Base-by-base conservation (phyloP, 2,113 vertebrate species). In the Rhea americana region DNA sequence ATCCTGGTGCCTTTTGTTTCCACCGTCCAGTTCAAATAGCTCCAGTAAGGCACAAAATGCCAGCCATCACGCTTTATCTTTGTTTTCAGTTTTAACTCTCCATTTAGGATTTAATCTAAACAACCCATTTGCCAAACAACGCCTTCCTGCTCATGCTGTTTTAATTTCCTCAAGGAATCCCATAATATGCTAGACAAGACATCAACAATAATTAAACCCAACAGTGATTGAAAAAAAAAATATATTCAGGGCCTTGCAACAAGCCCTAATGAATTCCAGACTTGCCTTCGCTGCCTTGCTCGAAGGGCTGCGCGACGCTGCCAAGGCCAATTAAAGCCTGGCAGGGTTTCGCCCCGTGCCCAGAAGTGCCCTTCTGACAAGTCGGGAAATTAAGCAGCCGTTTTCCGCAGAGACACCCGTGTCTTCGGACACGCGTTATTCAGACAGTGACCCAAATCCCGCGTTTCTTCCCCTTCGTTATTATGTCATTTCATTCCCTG, bases 261-360 rank as follows among this genome's bases (percentile, higher is more conserved):
- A 53, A 90, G 92, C 82, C 51, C 68, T 96, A 96, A 96, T 95
- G 91, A 90, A 87, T 97, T 95, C 96, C 97, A 97, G 96, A 95
- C 90, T n/a, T 8, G 51, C 82, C 89, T 85, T 87, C 50, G 56
- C 39, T 0, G 2, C 72, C 94, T 89, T 84, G 89, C 73, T 91
- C 93, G 79, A 62, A 91, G 58, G 88, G 81, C n/a, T 61, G 50
- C 1, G 21, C 47, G 7, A 51, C 76, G 24, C 74, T 95, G 96
- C 96, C 96, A 95, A 95, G 84, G 55, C 51, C 95, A 91, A 93
- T 85, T 84, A 61, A 65, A 88, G 48, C 28, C 26, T 91, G 95
- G 85, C 84, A 82, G 90, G 9, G 13, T 71, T 61, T 87, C 80
- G 87, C 61, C 53, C 66, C 20, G 0, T 93, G 91, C 95, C 91